Evolutionary conservation across 2,888 invertebrate species (phyloP).

Genomic region (Cryptophagus acutangulus): DNA sequence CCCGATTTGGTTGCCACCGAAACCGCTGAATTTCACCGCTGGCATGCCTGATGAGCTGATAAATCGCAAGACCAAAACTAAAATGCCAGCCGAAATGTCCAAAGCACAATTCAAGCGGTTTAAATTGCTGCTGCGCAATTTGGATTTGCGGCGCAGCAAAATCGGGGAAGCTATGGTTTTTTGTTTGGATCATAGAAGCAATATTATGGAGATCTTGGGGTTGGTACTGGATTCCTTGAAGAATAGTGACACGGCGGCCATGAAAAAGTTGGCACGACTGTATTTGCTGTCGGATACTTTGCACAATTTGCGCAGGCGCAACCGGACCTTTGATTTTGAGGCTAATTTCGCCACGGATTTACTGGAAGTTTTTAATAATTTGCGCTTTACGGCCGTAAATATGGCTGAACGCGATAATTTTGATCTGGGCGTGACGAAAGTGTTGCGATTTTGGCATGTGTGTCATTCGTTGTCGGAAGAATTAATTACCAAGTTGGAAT

Average conservation of each 20-base stretch:
- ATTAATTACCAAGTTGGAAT: conserved; percentile 66
- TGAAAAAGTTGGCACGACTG: conserved; percentile 83
- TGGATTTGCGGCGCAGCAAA: conserved; percentile 69
- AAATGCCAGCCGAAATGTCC: too few relatives aligned
- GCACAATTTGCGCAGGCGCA: conserved; percentile 93
- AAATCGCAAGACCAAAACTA: conserved; percentile 58
- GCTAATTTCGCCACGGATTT: conserved; percentile 51
- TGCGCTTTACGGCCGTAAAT: background rate
- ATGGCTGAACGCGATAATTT: conserved; percentile 89
- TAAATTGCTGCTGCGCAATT: conserved; percentile 77
- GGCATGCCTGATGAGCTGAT: conserved; percentile 94
- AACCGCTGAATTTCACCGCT: conserved; percentile 83
- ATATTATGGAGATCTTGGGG: conserved; percentile 86
- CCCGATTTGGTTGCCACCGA: conserved; percentile 93
- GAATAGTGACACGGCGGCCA: conserved; percentile 60
- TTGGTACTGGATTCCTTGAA: conserved; percentile 83
- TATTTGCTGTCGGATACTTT: conserved; percentile 94
- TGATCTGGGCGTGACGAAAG: conserved; percentile 76
- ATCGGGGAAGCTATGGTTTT: conserved; percentile 95
- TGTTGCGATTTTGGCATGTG: conserved; percentile 92
- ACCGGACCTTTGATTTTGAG: too few relatives aligned
- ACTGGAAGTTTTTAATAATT: conserved; percentile 69
- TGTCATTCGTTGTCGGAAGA: conserved; percentile 91
- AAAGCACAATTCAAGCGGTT: conserved; percentile 75
- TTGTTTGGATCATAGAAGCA: conserved; percentile 93